Conservation (phyloP, 2,797 vertebrate genomes). For the Myripristis jacobus region DNA sequence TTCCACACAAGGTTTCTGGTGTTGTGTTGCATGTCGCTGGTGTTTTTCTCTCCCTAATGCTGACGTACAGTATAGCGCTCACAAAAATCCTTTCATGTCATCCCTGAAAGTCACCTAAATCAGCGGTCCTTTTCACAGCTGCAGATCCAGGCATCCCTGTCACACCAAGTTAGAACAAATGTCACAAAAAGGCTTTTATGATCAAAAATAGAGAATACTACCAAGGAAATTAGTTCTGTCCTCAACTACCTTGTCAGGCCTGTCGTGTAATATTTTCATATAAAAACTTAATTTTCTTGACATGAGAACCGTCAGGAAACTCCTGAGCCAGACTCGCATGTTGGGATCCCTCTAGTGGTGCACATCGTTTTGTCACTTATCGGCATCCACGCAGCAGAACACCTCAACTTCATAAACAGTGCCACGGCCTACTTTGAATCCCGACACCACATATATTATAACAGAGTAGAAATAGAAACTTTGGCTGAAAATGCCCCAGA, state of each 20-base stretch:
- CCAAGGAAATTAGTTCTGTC: too few species aligned
- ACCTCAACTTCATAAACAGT: not conserved
- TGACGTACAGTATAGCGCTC: not conserved
- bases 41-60: not conserved
- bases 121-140: not conserved
- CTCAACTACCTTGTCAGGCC: too few species aligned
- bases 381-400: slow-evolving; percentile 8
- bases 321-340: too few species aligned
- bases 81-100: not conserved
- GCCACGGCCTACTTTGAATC: slow-evolving; percentile 41
- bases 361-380: not conserved
- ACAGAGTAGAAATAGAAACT: slow-evolving; percentile 29
- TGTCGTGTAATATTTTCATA: too few species aligned
- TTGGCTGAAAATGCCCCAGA: slow-evolving; percentile 47
- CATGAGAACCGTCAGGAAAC: too few species aligned
- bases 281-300: too few species aligned
- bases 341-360: too few species aligned
- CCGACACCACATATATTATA: slow-evolving; percentile 40
- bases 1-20: not conserved
- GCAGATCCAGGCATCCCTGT: too few species aligned
- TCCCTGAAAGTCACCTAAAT: not conserved
- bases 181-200: too few species aligned
- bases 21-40: not conserved
- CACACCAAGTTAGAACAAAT: too few species aligned
- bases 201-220: too few species aligned